Evolutionary conservation across 2,888 invertebrate genomes (phyloP).

Genomic region (Heterodera filipjevi): DNA sequence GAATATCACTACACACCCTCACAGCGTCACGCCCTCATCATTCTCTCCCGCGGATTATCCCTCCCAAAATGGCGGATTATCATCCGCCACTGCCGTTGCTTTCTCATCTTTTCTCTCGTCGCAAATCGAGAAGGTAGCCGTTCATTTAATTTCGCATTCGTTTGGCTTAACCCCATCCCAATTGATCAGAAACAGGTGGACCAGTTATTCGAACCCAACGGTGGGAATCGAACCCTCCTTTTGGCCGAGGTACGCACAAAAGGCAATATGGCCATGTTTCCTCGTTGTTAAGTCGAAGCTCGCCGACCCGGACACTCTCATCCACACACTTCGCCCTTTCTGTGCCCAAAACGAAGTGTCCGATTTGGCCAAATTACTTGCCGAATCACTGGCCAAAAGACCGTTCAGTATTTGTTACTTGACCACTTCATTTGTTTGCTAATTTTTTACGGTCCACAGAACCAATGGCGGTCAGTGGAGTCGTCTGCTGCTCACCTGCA

Average conservation of each 20-base stretch:
- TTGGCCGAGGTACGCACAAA: not conserved
- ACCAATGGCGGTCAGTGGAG: not conserved
- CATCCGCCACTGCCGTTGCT: not conserved
- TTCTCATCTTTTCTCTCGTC: not conserved
- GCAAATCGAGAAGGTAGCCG: not conserved
- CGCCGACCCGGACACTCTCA: not conserved
- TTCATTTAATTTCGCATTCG: not conserved
- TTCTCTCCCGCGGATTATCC: not conserved
- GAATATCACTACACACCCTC: not conserved
- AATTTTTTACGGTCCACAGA: not conserved
- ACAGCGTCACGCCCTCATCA: not conserved
- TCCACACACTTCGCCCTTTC: slow-evolving; percentile 22
- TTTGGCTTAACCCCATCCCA: not conserved
- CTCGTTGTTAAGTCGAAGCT: not conserved
- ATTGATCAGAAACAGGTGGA: not conserved
- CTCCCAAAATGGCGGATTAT: not conserved
- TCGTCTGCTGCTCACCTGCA: slow-evolving; percentile 44
- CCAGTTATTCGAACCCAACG: not conserved
- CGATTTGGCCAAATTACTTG: slow-evolving; percentile 28
- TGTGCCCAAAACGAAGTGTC: slow-evolving; percentile 21
- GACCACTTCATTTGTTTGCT: not conserved
- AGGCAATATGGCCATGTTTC: not conserved
- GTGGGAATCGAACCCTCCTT: not conserved
- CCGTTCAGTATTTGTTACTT: not conserved
- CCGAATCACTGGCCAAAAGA: slow-evolving; percentile 25